A percentile compares a stretch with the other conserved stretches of the same genome.
These are phyloP conservation scores for Tethea ocularis DNA, from an alignment of 2,888 invertebrate genomes.

Conservation along the genomic window DNA sequence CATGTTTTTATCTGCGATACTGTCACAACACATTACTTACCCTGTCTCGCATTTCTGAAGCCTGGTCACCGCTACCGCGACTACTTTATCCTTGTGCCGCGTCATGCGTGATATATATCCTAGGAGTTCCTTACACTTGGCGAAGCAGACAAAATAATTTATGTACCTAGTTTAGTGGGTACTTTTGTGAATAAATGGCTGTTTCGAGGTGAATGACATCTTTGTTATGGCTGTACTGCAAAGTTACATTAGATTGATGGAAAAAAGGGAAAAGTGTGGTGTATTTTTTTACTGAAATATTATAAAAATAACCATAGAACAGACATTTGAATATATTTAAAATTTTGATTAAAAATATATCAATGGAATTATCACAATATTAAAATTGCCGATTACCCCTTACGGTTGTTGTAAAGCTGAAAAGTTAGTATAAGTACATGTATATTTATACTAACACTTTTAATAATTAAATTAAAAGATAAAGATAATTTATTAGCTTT, in stretches of 20 bases:
- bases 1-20: neutral
- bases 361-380: too few relatives aligned
- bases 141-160: slow-evolving; percentile 81
- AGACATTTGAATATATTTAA: too few relatives aligned
- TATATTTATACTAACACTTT: too few relatives aligned
- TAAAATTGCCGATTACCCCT: too few relatives aligned
- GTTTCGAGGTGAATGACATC: slow-evolving; percentile 77
- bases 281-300: neutral
- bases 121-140: slow-evolving; percentile 79
- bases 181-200: slow-evolving; percentile 74
- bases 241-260: neutral
- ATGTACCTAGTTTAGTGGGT: slow-evolving; percentile 81
- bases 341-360: too few relatives aligned
- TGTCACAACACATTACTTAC: neutral
- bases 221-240: slow-evolving; percentile 55
- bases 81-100: slow-evolving; percentile 18
- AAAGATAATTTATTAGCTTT: too few relatives aligned
- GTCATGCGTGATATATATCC: slow-evolving; percentile 75
- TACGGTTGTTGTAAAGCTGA: too few relatives aligned
- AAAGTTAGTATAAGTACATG: too few relatives aligned
- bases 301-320: too few relatives aligned
- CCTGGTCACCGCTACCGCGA: slow-evolving; percentile 26
- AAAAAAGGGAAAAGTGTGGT: neutral
- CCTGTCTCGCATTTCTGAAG: slow-evolving; percentile 20
- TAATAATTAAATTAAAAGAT: too few relatives aligned